A percentile compares a stretch with the other conserved stretches of the same genome.
These are phyloP conservation scores for Tenthredo distinguenda DNA, from an alignment of 2,888 invertebrate genomes.

Conservation along the genomic window DNA sequence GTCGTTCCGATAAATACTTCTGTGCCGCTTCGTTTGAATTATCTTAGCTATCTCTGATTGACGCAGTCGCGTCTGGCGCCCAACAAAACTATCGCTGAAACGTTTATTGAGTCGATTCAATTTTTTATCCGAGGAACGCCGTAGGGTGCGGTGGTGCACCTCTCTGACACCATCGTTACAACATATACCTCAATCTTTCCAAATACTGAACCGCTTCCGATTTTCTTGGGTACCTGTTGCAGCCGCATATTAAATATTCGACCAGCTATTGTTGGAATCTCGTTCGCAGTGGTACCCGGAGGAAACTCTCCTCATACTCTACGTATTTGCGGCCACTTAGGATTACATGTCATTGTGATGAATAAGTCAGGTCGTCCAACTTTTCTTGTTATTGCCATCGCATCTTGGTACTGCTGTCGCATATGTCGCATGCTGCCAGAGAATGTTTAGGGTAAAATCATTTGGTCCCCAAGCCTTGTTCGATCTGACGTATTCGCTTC, in stretches of 20 bases:
- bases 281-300: neutral
- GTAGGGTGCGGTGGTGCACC: no score
- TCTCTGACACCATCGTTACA: no score
- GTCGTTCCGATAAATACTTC: no score
- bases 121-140: no score
- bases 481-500: neutral
- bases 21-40: no score
- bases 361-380: constrained; percentile 54
- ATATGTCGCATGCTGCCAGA: constrained; percentile 18
- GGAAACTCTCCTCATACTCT: neutral
- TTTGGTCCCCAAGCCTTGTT: neutral
- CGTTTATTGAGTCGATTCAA: no score
- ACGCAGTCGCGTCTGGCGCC: no score
- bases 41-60: no score
- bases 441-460: constrained; percentile 35
- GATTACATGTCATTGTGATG: constrained; percentile 57
- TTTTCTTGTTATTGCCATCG: constrained; percentile 35
- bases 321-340: constrained; percentile 56
- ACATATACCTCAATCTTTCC: constrained; percentile 53
- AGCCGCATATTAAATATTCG: constrained; percentile 58
- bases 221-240: constrained; percentile 50
- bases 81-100: no score
- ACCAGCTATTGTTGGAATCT: constrained; percentile 24
- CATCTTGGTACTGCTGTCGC: constrained; percentile 50
- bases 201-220: constrained; percentile 45